phyloP scores from a whole-genome alignment of 2,797 vertebrate genomes.

The Lepus oiostolus region DNA sequence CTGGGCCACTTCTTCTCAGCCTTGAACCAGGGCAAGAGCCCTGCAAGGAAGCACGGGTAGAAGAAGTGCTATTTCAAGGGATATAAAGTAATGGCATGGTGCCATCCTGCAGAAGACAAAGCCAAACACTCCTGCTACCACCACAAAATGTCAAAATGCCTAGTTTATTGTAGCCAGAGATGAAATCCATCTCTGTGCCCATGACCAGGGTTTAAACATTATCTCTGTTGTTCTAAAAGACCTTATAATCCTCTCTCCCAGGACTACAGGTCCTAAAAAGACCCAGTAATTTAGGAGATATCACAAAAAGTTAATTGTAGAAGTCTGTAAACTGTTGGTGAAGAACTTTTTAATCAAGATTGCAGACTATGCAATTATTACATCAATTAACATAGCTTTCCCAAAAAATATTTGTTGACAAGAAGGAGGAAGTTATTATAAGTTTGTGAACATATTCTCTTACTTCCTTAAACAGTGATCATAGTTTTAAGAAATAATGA shows the following conservation, averaged over 20 bases:
- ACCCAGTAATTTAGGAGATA: constrained; percentile 28
- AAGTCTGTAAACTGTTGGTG: neutral
- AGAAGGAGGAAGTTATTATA: constrained; percentile 23
- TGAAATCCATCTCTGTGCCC: constrained; percentile 26
- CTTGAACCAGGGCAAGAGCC: constrained; percentile 56
- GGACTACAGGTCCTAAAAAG: neutral
- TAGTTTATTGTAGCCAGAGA: neutral
- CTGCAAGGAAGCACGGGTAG: constrained; percentile 25
- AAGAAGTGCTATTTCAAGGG: constrained; percentile 55
- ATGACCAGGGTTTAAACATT: constrained; percentile 32
- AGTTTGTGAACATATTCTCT: constrained; percentile 47
- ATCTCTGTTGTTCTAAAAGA: constrained; percentile 46
- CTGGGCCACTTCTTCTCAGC: constrained; percentile 56
- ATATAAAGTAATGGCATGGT: constrained; percentile 16
- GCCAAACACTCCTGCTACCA: neutral
- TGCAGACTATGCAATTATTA: neutral
- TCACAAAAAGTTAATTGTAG: neutral
- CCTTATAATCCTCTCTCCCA: constrained; percentile 13
- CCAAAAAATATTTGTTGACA: neutral
- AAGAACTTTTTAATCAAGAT: constrained; percentile 17
- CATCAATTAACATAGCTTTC: constrained; percentile 48
- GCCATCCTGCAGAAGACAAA: constrained; percentile 61
- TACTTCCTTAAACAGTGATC: neutral
- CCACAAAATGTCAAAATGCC: constrained; percentile 11
- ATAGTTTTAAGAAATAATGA: neutral